A percentile compares a stretch with the other conserved stretches of the same genome.
Evolutionary conservation across 2,797 vertebrate species (phyloP).

Genomic region (Lycodopsis pacificus): DNA sequence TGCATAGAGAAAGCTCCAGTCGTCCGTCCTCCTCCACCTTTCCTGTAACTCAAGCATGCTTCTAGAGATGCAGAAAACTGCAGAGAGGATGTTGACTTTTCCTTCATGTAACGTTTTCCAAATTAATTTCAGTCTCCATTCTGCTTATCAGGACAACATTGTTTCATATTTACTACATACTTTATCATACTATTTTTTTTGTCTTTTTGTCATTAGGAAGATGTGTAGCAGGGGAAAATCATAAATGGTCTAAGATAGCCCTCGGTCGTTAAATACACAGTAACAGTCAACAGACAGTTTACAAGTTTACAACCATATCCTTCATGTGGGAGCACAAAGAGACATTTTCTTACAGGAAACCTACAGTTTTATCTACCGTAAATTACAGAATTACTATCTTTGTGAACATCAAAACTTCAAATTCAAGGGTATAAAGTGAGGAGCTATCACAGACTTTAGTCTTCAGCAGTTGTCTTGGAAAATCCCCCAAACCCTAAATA

Average conservation of each 20-base stretch:
- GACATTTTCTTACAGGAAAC: slow-evolving; percentile 32
- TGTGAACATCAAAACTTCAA: slow-evolving; percentile 25
- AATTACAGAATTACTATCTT: slow-evolving; percentile 29
- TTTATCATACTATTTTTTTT: slow-evolving; percentile 8
- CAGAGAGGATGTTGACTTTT: slow-evolving; percentile 5
- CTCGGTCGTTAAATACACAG: slow-evolving; percentile 56
- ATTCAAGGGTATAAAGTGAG: slow-evolving; percentile 22
- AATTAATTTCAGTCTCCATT: slow-evolving; percentile 6
- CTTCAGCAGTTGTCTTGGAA: neutral
- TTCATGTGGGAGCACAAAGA: slow-evolving; percentile 18
- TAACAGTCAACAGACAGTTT: slow-evolving; percentile 57
- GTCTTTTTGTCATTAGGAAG: slow-evolving; percentile 21
- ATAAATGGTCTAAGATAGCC: slow-evolving; percentile 55
- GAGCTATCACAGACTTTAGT: slow-evolving; percentile 19
- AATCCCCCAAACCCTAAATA: slow-evolving; percentile 12
- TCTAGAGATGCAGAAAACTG: slow-evolving; percentile 30
- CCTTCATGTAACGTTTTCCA: neutral
- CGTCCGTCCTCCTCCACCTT: slow-evolving; percentile 4
- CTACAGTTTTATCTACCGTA: slow-evolving; percentile 32
- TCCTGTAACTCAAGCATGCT: slow-evolving; percentile 16
- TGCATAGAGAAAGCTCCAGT: slow-evolving; percentile 66
- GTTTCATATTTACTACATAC: slow-evolving; percentile 22
- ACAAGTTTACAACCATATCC: slow-evolving; percentile 28
- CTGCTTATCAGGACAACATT: slow-evolving; percentile 8
- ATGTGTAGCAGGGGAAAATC: slow-evolving; percentile 34